Base-by-base conservation (phyloP, 2,888 invertebrate genomes). In the Anorthoa munda region DNA sequence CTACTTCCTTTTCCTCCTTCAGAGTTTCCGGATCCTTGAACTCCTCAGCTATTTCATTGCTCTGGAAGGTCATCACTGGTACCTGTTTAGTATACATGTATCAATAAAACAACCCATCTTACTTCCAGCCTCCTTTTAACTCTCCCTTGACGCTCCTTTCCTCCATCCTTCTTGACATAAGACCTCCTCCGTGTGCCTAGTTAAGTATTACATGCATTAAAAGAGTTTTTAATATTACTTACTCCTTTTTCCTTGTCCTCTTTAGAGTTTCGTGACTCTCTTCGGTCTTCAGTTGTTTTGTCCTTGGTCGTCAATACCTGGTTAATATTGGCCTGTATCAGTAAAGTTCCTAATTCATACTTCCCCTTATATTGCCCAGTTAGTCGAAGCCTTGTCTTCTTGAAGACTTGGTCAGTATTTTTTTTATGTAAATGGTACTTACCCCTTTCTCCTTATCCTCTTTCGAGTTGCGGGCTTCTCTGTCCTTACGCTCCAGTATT, bases 1-100 rank as follows among this genome's bases (percentile, higher is more conserved):
- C 73, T 71, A 91, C 93, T 76, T 94, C 94, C 74, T 91, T 93
- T 1, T 94, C 93, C 63, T 95, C 95, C 76, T 91, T 88, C 9
- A 92, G 78, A 1, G 91, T 85, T 59, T 94, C 95, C 17, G 94
- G 78, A 18, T 94, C 94, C 50, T 93, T 94, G 60, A 94, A 94
- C 83, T 96, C 97, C 26, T 97, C 97, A 0, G 91, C 91, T 51
- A 96, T 90, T 72, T 97, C 97, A 48, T 97, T 59, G 59, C 97
- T 75, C 95, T 94, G 94, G 88, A 89, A 93, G 2, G 76, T 53
- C 78, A 78, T 75, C 81, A 65, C 67, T 55, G 77, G 81, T 39
- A 76, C 82, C 82, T 69, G 78, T 76, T 81, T 76, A 76, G 69
- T 79, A 79, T 81, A 79, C 76, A 81, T 9, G 46, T 76, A 79